phyloP scores from a whole-genome alignment of 2,113 vertebrate genomes.

The Sitta europaea region DNA sequence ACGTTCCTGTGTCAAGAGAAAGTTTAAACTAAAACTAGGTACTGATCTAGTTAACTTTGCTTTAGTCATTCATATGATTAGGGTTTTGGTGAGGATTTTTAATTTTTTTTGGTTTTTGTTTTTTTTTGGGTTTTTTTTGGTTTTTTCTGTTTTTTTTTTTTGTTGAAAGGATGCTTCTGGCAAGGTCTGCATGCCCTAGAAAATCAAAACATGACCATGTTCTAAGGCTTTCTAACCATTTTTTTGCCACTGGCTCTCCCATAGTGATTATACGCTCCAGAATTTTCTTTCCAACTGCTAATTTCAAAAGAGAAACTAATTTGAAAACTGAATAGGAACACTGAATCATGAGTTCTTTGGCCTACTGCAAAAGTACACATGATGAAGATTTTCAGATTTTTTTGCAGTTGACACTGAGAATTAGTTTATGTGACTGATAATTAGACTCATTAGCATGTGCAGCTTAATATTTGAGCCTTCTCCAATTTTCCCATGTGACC shows the following conservation, averaged over 20 bases:
- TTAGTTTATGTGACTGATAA: background rate
- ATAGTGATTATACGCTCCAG: background rate
- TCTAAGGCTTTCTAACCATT: background rate
- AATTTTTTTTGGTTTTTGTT: no score
- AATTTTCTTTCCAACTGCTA: background rate
- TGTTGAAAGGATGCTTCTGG: background rate
- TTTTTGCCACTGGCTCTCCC: background rate
- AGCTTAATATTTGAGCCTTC: background rate
- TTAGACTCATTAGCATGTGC: background rate
- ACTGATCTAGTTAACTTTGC: background rate
- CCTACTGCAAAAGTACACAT: background rate
- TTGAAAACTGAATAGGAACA: background rate
- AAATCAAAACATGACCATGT: background rate
- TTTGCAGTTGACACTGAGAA: background rate
- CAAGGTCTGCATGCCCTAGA: background rate
- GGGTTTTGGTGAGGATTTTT: no score
- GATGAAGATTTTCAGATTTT: background rate
- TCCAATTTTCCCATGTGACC: background rate
- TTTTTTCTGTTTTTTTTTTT: background rate
- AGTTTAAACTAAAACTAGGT: background rate
- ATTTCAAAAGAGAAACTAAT: background rate
- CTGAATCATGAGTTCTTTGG: background rate
- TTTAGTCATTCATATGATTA: background rate
- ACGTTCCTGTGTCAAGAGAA: background rate
- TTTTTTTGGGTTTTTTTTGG: no score